Conservation (phyloP, 2,888 invertebrate species). For the Eurois occulta region DNA sequence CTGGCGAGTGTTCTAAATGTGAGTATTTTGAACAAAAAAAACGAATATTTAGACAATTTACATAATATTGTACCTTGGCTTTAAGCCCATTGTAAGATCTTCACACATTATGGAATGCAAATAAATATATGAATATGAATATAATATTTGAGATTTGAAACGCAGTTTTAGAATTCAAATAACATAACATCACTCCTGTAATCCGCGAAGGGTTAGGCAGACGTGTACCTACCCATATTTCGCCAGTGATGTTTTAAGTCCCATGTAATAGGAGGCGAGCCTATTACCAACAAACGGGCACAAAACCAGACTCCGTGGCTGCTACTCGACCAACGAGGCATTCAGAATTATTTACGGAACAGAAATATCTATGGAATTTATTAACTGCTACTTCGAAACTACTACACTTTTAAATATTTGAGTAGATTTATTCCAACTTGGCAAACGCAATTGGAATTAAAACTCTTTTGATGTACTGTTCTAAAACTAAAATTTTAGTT, state of each 20-base stretch:
- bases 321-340: no score
- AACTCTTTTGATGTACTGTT: neutral
- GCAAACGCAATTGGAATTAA: neutral
- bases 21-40: conserved; percentile 13
- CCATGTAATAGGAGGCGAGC: no score
- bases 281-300: no score
- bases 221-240: no score
- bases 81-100: neutral
- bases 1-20: conserved; percentile 37
- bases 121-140: neutral
- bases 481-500: neutral
- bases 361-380: neutral
- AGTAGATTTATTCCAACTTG: neutral
- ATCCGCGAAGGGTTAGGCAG: no score
- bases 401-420: neutral
- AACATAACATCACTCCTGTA: no score
- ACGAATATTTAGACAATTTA: no score
- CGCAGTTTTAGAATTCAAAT: neutral
- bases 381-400: neutral
- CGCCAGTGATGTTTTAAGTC: no score
- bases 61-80: neutral
- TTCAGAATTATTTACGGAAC: no score
- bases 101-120: neutral
- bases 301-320: no score
- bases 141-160: neutral